phyloP scores from a whole-genome alignment of 37 sponge, comb jelly and placozoan species.

The Hexactinellida sp. region DNA sequence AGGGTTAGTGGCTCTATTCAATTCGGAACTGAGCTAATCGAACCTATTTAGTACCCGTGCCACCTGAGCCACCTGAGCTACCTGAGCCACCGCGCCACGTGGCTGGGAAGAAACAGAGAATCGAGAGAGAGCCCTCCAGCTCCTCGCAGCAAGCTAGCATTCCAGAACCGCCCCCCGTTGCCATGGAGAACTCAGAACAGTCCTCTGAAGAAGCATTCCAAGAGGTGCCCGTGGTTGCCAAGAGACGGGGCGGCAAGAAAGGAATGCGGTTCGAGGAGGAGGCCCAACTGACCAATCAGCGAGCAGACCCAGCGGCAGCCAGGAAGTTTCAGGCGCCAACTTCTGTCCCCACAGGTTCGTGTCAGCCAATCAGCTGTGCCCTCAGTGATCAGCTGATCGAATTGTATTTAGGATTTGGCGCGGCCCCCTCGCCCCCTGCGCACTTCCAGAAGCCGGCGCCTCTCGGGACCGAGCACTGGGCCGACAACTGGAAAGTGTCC shows the following conservation, averaged over 20 bases:
- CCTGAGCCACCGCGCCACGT: neutral
- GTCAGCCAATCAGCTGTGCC: neutral
- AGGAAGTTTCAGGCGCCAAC: neutral
- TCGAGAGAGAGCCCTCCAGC: neutral
- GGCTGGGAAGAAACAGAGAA: neutral
- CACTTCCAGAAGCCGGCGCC: neutral
- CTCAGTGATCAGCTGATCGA: neutral
- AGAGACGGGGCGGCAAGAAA: neutral
- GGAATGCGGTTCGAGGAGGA: neutral
- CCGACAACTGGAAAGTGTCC: neutral
- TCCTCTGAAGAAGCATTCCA: neutral
- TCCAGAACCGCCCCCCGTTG: neutral
- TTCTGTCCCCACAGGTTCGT: neutral
- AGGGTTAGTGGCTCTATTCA: neutral
- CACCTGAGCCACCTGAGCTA: neutral
- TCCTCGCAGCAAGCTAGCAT: neutral
- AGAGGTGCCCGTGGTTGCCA: neutral
- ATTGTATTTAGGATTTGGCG: neutral
- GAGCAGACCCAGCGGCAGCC: neutral
- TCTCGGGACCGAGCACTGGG: neutral
- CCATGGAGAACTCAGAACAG: neutral
- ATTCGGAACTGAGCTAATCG: no score
- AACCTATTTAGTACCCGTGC: no score
- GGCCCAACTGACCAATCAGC: neutral
- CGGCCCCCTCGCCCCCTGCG: neutral